Base-by-base conservation (phyloP, 1,140 invertebrate genomes). In the Drosophila guanche region DNA sequence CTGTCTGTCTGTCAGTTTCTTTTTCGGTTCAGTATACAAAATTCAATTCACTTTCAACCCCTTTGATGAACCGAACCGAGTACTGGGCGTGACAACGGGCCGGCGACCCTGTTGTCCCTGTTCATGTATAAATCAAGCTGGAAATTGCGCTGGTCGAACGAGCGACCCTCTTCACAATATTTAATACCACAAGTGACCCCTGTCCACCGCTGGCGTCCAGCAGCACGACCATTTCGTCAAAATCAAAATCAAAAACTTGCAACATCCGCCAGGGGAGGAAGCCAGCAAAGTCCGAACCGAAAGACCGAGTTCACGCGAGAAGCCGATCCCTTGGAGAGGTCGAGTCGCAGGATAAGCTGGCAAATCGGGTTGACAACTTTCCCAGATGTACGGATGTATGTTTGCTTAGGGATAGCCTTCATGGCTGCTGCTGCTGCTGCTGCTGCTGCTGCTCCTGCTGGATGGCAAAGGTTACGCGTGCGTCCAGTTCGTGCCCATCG, bases 131-230 rank as follows among this genome's bases (percentile, higher is more conserved):
- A 86, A 86, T 86, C 81, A 86, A 70, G 81, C 65, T 78, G 27
- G 45, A 52, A 58, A 88, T 70, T 77, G 77, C 51, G 68, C 65
- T 74, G 65, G 43, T 43, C 54, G 41, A 57, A 57, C 78, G 41
- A 57, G 54, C 78, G 83, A 86, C 81, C 81, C 81, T 86, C 81
- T 88, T 86, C 81, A 86, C 65, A 86, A 86, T 86, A 86, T 86
- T 86, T 75, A 86, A 86, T 86, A 86, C 81, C 81, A 45, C 81
- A 86, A 86, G 65, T 86, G 81, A 86, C 81, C 81, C 81, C 83
- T 86, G 81, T 81, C 81, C 83, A 48, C 33, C 33, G 33, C 10
- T 37, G 33, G 33, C 33, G 10, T 10, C 27, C 51, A 54, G 23
- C 51, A 27, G 62, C 8, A 8, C 46, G 29, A 47, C 68, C 67